Conservation (phyloP, 2,888 invertebrate species). For the Calameuta idolon region DNA sequence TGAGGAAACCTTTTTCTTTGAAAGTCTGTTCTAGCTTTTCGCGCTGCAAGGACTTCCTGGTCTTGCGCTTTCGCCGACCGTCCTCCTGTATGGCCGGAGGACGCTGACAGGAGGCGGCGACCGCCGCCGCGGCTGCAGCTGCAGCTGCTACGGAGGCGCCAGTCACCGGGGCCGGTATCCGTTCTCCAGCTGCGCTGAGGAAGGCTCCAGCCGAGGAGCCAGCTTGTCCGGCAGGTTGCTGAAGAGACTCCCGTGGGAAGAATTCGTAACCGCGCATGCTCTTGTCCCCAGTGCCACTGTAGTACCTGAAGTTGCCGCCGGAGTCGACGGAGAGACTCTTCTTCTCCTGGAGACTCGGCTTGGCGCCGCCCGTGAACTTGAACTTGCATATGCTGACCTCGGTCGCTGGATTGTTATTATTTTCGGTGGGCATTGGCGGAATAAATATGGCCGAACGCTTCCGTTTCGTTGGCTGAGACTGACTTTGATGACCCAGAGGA, state of each 20-base stretch:
- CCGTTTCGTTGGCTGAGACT: conserved; percentile 72
- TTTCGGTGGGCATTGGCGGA: conserved; percentile 82
- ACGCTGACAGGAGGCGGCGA: conserved; percentile 42
- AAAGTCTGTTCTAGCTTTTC: conserved; percentile 93
- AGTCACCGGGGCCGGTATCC: conserved; percentile 61
- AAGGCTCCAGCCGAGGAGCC: conserved; percentile 69
- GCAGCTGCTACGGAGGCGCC: conserved; percentile 47
- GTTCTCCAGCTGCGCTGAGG: conserved; percentile 70
- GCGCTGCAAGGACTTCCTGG: conserved; percentile 84
- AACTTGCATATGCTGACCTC: conserved; percentile 94
- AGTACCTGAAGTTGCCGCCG: conserved; percentile 89
- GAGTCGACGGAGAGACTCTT: conserved; percentile 92
- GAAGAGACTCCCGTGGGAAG: conserved; percentile 78
- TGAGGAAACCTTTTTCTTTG: conserved; percentile 91
- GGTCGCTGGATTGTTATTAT: conserved; percentile 80
- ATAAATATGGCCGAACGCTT: conserved; percentile 88
- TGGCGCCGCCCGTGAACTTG: conserved; percentile 92
- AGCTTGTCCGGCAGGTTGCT: conserved; percentile 69
- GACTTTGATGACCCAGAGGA: conserved; percentile 52
- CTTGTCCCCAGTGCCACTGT: conserved; percentile 87
- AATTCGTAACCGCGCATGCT: conserved; percentile 83
- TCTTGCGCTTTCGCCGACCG: conserved; percentile 77
- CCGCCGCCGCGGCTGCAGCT: conserved; percentile 34
- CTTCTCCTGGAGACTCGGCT: conserved; percentile 89
- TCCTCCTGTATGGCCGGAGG: conserved; percentile 45